These are phyloP conservation scores for Pseudopodoces humilis DNA, from an alignment of 2,113 vertebrate genomes.

Conservation along the genomic window DNA sequence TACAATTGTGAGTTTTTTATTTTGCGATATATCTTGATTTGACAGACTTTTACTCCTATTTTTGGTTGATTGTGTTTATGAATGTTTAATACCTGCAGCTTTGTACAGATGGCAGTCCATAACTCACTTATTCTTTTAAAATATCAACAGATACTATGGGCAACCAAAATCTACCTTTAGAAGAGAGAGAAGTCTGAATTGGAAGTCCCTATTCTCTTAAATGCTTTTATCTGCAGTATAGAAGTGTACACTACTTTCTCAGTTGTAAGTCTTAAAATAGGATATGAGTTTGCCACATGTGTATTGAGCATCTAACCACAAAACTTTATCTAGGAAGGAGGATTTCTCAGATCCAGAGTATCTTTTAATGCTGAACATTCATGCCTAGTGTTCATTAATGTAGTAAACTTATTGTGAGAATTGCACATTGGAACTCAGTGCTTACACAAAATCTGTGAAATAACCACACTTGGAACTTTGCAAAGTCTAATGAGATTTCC, in stretches of 20 bases:
- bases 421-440: neutral
- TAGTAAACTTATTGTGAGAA: neutral
- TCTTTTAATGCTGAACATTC: neutral
- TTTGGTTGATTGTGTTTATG: neutral
- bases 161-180: neutral
- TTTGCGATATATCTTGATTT: neutral
- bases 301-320: neutral
- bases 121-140: neutral
- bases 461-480: neutral
- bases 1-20: neutral
- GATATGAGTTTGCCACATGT: neutral
- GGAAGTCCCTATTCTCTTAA: neutral
- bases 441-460: neutral
- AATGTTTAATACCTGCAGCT: neutral
- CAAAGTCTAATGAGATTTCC: neutral
- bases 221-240: neutral
- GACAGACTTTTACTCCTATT: neutral
- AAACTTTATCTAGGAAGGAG: neutral
- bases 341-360: neutral
- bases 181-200: neutral
- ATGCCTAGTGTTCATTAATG: neutral
- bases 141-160: neutral
- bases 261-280: neutral
- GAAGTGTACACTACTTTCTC: neutral
- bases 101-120: neutral